Conservation (phyloP, 2,888 invertebrate species). For the Xestia c-nigrum region DNA sequence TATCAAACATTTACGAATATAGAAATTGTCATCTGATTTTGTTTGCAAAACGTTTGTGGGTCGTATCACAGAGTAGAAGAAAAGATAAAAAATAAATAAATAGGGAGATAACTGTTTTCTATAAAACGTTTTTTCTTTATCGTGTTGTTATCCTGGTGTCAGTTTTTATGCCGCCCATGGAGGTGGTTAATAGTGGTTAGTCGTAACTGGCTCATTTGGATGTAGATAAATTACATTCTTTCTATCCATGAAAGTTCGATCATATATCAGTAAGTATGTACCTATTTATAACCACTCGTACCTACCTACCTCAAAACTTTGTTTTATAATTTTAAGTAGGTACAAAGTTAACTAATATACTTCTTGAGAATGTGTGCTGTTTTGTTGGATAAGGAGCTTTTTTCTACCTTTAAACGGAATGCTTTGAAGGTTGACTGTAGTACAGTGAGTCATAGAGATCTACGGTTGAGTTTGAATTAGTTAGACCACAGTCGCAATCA, state of each 20-base stretch:
- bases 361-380: no score
- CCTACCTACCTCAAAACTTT: not conserved
- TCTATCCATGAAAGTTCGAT: not conserved
- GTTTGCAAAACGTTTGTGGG: constrained; percentile 7
- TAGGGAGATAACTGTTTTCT: not conserved
- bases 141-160: not conserved
- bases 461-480: not conserved
- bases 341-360: not conserved
- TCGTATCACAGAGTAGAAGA: not conserved
- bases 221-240: not conserved
- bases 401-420: no score
- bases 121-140: not conserved
- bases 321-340: not conserved
- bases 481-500: not conserved
- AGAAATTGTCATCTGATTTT: not conserved
- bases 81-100: no score
- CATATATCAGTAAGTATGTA: not conserved
- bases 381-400: not conserved
- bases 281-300: no score
- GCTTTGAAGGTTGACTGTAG: not conserved
- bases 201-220: not conserved
- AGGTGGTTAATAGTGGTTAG: no score
- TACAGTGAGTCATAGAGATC: not conserved
- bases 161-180: no score
- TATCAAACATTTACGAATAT: constrained; percentile 11